Evolutionary conservation across 2,113 vertebrate species (phyloP), one percentile per base, ranked within the genome.

Genomic region (Bucco capensis): DNA sequence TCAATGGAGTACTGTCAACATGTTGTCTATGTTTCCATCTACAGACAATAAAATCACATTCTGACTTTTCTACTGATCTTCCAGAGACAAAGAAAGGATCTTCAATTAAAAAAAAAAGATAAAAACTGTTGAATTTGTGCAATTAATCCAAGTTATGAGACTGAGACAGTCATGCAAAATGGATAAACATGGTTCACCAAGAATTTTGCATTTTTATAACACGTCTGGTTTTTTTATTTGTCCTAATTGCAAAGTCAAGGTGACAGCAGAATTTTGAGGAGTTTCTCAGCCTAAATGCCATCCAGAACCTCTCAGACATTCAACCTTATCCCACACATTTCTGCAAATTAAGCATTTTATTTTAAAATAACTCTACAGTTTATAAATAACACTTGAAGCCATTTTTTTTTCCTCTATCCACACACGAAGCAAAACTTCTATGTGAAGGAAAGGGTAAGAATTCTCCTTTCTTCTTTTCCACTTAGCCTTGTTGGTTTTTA

Each of bases 131-230:
- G 17, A 78, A 75, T 60, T 75, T 69, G 17, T 22, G 75, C 65
- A 19, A 31, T 70, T 70, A 81, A 42, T 69, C 46, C 14, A 54
- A 60, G 51, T 73, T 50, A 69, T 19, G 51, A 86, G 22, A 64
- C 4, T 0, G 1, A 69, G 13, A 62, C 5, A 31, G 2, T n/a
- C 1, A 69, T 0, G 4, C 75, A 76, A 83, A 84, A 57, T 4
- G 10, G 65, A 14, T 31, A n/a, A 37, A 65, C 77, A 58, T 2
- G 19, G 19, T 33, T 75, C 69, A 61, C 3, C 37, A 49, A 30
- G 54, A 46, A 62, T 47, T 89, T 35, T 81, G 5, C 1, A 2
- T n/a, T 89, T 87, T 92, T 28, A 6, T 50, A 66, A 46, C 14
- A 33, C 3, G 4, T 40, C 72, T 79, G 13, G 13, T 0, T 9